Evolutionary conservation across 37 sponge, comb jelly and placozoan species (phyloP), one percentile per base, ranked within the genome.

Genomic region (Aphrocallistes beatrix): DNA sequence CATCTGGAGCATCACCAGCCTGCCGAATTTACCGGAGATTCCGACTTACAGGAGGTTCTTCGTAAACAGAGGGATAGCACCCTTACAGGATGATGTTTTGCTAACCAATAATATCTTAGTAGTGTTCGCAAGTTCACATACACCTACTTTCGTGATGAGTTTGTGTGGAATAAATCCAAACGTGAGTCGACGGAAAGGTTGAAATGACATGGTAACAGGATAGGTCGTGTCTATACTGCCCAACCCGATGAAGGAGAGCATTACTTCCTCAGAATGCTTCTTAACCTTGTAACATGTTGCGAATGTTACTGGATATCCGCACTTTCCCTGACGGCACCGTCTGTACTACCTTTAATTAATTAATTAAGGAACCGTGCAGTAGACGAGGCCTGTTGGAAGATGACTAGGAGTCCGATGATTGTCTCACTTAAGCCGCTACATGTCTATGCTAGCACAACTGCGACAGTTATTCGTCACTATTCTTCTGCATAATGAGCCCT

Each of bases 261-360:
- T 39, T 37, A 25, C 28, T 39, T 25, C 25, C 25, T 82, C 1
- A 28, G 83, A 82, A 38, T 82, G 6, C 83, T 82, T 28, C 45
- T 82, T 3, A 38, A 40, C 45, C 83, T 30, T 39, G 83, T 82
- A 1, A 38, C n/a, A 37, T 28, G 83, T 30, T 39, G 45, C 17
- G 19, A 3, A 39, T 21, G n/a, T 28, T 82, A 21, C 28, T 6
- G 45, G 83, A 16, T 16, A 38, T 82, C 25, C 38, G 83, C 10
- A 82, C 83, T 38, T 60, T 60, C 3, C 81, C 81, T 37, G 86
- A 86, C 37, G 82, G 86, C 60, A 86, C 86, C n/a, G 86, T 81
- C 3, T 42, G 36, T 85, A n/a, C 13, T 38, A 40, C 25, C 39
- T 81, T 30, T 39, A 23, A n/a, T n/a, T n/a, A n/a, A n/a, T n/a